Evolutionary conservation across 2,113 vertebrate species (phyloP), one percentile per base, ranked within the genome.

Genomic region (Rhinoderma darwinii): DNA sequence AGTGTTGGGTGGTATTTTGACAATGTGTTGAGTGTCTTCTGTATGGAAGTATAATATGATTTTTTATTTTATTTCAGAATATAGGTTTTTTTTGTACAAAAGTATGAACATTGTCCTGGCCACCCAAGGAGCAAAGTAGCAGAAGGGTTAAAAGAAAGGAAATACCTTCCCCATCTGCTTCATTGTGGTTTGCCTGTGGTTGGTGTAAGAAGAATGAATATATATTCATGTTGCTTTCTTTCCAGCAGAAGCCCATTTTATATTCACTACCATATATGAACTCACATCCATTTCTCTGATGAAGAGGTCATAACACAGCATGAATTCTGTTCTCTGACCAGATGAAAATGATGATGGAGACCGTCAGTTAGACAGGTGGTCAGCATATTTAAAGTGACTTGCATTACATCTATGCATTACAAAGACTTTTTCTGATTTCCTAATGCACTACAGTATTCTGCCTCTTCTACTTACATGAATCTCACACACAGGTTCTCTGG

Each of bases 311-410:
- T 35, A 41, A 20, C 39, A 72, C 68, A 72, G 68, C 68, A 72
- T 72, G 68, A 72, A 72, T 72, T 72, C 68, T 72, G 68, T 72
- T 72, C n/a, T n/a, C n/a, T n/a, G n/a, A 72, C 68, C 68, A 72
- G 68, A 72, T 25, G 68, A 72, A 72, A 72, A 72, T 72, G 68
- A 41, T 25, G 68, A 72, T 72, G 35, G 35, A 72, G 68, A 41
- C 68, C 41, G 68, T 72, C 68, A 72, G 68, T 72, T 39, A 41
- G 68, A 72, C 35, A 72, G 68, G 68, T 41, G 68, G 37, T 72
- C 68, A 72, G 68, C 41, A 6, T 41, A 39, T 72, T 72, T 20
- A 72, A 72, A 72, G 37, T 72, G 37, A 72, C 68, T 37, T 72
- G 68, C 37, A 41, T 25, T 20, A 41, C 22, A 72, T 25, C 37